Evolutionary conservation across 2,797 vertebrate species (phyloP).

Genomic region (Etheostoma nigrum): DNA sequence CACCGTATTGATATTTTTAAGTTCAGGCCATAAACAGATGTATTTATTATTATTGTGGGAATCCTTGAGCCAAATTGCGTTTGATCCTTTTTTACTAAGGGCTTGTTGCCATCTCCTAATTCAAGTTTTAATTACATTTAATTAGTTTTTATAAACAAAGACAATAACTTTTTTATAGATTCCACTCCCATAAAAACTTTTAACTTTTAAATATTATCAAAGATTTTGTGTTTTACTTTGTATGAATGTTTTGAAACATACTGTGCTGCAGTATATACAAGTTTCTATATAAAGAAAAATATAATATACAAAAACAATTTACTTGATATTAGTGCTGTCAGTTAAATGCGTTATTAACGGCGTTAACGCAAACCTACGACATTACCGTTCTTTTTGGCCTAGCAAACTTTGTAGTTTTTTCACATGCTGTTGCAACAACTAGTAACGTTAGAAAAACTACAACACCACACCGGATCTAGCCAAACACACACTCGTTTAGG

Average conservation of each 20-base stretch:
- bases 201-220: background rate
- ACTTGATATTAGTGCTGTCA: background rate
- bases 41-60: background rate
- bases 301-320: conserved; percentile 13
- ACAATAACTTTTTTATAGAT: background rate
- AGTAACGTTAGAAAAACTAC: too few species aligned
- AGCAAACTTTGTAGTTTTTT: too few species aligned
- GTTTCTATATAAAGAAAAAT: background rate
- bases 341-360: too few species aligned
- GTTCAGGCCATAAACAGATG: conserved; percentile 31
- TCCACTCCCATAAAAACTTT: background rate
- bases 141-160: background rate
- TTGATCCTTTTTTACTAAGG: too few species aligned
- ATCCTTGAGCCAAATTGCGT: background rate
- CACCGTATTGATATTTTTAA: conserved; percentile 24
- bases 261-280: too few species aligned
- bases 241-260: background rate
- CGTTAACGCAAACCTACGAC: too few species aligned
- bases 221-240: background rate
- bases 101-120: background rate
- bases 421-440: too few species aligned
- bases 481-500: too few species aligned
- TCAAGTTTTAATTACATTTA: background rate
- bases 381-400: too few species aligned
- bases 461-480: too few species aligned